A percentile compares a stretch with the other conserved stretches of the same genome.
These are phyloP conservation scores for Eunapius fragilis DNA, from an alignment of 37 sponge, comb jelly and placozoan species.

Conservation along the genomic window DNA sequence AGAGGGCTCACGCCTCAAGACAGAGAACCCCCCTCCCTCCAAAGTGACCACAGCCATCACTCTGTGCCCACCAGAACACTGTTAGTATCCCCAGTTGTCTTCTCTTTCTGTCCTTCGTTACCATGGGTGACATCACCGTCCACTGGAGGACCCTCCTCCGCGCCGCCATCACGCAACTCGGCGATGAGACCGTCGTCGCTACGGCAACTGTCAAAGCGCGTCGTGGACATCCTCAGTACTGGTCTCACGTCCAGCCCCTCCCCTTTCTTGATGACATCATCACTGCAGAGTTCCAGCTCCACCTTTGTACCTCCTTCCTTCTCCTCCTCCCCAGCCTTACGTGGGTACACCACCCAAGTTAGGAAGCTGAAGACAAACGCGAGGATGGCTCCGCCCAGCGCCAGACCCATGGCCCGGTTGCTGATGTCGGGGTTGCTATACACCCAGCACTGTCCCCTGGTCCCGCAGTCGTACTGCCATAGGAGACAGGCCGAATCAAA, in stretches of 20 bases:
- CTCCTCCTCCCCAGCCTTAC: background rate
- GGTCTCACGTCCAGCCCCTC: background rate
- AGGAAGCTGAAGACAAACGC: background rate
- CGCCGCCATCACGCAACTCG: background rate
- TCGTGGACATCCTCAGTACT: background rate
- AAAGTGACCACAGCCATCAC: too few species aligned
- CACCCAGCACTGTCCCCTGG: conserved; percentile 79
- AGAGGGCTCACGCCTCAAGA: too few species aligned
- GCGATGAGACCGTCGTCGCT: background rate
- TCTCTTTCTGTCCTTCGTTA: background rate
- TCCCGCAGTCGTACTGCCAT: conserved; percentile 59
- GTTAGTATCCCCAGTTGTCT: too few species aligned
- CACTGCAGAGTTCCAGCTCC: background rate
- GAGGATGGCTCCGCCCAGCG: background rate
- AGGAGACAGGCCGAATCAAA: conserved; percentile 67
- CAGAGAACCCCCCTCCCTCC: too few species aligned
- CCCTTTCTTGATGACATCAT: background rate
- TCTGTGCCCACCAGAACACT: too few species aligned
- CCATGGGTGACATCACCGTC: background rate
- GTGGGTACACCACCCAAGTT: background rate
- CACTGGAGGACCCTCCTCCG: background rate
- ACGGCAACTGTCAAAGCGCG: background rate
- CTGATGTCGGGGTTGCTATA: conserved; percentile 62
- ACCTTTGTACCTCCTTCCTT: background rate
- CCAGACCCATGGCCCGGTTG: background rate